Evolutionary conservation across 2,113 vertebrate genomes (phyloP), one percentile per base, ranked within the genome.

Genomic region (Heloderma charlesbogerti): DNA sequence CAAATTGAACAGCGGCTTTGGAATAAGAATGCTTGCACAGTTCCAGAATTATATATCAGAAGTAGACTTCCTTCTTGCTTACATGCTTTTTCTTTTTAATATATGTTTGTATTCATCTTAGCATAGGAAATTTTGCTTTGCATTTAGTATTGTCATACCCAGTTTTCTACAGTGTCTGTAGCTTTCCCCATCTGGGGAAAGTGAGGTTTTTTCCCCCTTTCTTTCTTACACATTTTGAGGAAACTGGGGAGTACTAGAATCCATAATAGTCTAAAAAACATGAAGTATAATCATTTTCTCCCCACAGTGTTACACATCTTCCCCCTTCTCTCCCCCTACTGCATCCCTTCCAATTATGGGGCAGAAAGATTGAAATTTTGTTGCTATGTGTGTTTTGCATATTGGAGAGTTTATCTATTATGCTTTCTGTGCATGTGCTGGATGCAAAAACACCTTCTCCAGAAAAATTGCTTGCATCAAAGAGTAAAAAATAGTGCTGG

Each of bases 261-360:
- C 92, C 75, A 79, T 91, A 86, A 31, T 77, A 91, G 48, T 88
- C 93, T 94, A 88, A 88, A 82, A 74, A 43, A 82, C 6, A 29
- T 93, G 90, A 96, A 93, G 91, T 89, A 89, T 87, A 87, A 81
- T 94, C 79, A 79, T 91, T 92, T 66, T 69, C 79, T 87, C 82
- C 45, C 66, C 9, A 0, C 40, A 72, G 8, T 27, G 88, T 88
- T 90, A 2, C 67, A 87, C 84, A 0, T 81, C 74, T 92, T 57
- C 20, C 48, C 77, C 31, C 45, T 37, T 22, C 22, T 10, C 9
- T n/a, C 18, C 31, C 29, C 31, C 4, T 51, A 34, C 13, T 34
- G 4, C 15, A 22, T 22, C 12, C 40, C 57, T 29, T 45, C 48
- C 82, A 3, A 93, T 94, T 92, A 79, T 8, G 91, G 72, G 69